Percentiles rank a stretch among this genome's conserved stretches.
Evolutionary conservation across 1,140 invertebrate genomes (phyloP).

Genomic region (Temnothorax longispinosus): DNA sequence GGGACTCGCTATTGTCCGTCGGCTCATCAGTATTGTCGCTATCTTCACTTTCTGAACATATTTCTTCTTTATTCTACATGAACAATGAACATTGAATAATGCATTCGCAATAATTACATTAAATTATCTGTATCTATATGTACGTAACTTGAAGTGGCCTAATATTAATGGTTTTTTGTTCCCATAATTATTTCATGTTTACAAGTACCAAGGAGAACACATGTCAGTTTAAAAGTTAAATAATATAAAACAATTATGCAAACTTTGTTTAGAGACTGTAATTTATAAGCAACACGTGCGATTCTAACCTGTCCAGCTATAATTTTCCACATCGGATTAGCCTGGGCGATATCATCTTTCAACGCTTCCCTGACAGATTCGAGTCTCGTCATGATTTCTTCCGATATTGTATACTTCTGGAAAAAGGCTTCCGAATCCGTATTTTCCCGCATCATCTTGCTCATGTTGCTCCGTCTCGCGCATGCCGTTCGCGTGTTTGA

Average conservation of each 20-base stretch:
- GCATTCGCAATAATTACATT: neutral
- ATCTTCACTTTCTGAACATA: conserved; percentile 1
- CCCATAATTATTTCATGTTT: neutral
- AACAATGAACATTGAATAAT: neutral
- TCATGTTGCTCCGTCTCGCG: neutral
- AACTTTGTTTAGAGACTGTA: neutral
- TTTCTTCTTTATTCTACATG: conserved; percentile 34
- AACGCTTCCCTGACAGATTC: conserved; percentile 48
- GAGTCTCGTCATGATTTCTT: conserved; percentile 27
- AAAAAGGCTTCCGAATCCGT: conserved; percentile 36
- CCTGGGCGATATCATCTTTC: conserved; percentile 20
- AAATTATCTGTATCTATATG: neutral
- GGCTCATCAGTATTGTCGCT: conserved; percentile 16
- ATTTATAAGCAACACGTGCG: neutral
- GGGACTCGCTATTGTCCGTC: neutral
- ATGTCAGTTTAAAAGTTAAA: neutral
- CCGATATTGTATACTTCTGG: conserved; percentile 54
- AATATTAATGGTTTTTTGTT: neutral
- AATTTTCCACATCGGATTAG: conserved; percentile 58
- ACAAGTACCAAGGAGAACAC: neutral
- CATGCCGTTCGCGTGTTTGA: neutral
- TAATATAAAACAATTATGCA: neutral
- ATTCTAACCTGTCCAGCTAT: conserved; percentile 61
- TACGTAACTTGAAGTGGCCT: neutral
- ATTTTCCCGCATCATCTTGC: conserved; percentile 11